Percentiles rank a stretch among this genome's conserved stretches.
Evolutionary conservation across 2,888 invertebrate species (phyloP).

Genomic region (Drosophila sordidapex): DNA sequence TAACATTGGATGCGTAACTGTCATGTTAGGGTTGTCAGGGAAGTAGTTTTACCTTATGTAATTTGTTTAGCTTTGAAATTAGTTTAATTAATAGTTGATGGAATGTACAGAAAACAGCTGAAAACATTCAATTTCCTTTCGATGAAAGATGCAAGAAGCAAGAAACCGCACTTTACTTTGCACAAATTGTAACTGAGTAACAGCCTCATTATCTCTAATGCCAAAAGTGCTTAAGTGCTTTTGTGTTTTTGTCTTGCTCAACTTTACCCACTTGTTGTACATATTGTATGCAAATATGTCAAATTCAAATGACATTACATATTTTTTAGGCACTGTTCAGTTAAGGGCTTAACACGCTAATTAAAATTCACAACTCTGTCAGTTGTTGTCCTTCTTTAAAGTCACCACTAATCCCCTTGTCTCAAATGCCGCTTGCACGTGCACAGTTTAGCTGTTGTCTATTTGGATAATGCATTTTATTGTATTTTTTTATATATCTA

Average conservation of each 20-base stretch:
- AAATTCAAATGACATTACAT: not conserved
- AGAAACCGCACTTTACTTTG: not conserved
- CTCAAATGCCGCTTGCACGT: conserved; percentile 4
- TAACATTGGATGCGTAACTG: not conserved
- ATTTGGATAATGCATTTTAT: conserved; percentile 7
- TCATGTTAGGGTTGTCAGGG: not conserved
- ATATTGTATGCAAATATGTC: not conserved
- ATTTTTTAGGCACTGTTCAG: not conserved
- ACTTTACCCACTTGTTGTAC: not conserved
- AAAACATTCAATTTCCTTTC: not conserved
- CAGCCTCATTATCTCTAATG: not conserved
- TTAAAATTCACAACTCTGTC: conserved; percentile 14
- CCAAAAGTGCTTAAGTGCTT: not conserved
- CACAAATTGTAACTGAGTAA: not conserved
- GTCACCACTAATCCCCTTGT: not conserved
- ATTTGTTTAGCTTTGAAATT: not conserved
- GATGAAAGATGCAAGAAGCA: not conserved
- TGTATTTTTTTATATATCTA: not conserved
- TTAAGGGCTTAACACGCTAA: conserved; percentile 5
- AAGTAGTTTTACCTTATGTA: not conserved
- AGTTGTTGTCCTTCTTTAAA: conserved; percentile 21
- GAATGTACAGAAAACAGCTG: not conserved
- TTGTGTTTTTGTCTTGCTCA: not conserved
- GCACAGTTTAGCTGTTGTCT: conserved; percentile 20
- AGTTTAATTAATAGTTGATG: not conserved